Percentiles rank a stretch among this genome's conserved stretches.
Conservation (phyloP, 2,797 vertebrate genomes). For the Notolepis coatsorum region DNA sequence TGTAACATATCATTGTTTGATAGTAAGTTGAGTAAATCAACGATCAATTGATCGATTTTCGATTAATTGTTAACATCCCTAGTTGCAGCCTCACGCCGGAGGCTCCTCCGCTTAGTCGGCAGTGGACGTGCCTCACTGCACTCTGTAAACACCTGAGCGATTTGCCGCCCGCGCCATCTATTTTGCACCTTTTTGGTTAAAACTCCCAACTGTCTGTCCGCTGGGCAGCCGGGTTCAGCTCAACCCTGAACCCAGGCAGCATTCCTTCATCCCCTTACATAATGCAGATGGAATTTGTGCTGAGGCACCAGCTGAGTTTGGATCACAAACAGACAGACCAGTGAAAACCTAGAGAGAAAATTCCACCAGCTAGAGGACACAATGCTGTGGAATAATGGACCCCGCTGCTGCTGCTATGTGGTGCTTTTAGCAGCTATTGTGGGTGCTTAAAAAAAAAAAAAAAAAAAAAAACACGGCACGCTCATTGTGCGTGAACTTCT, state of each 20-base stretch:
- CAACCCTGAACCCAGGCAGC: constrained; percentile 17
- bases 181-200: neutral
- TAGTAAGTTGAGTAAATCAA: too few species aligned
- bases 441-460: constrained; percentile 39
- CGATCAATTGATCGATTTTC: too few species aligned
- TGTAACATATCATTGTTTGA: too few species aligned
- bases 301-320: constrained; percentile 32
- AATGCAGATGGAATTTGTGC: constrained; percentile 39
- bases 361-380: constrained; percentile 23
- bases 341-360: constrained; percentile 26
- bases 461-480: too few species aligned
- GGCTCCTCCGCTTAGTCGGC: neutral
- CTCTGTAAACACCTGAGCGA: constrained; percentile 3
- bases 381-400: constrained; percentile 35
- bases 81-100: too few species aligned
- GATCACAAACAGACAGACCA: neutral
- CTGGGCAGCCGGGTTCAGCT: constrained; percentile 30
- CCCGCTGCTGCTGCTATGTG: constrained; percentile 41
- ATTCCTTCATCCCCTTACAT: constrained; percentile 44
- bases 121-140: neutral
- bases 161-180: constrained; percentile 4
- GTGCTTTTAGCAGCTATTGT: constrained; percentile 51
- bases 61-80: too few species aligned
- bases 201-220: constrained; percentile 18
- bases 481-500: constrained; percentile 70